Base-by-base conservation (phyloP, 2,888 invertebrate genomes). In the Platerodrilus igneus region DNA sequence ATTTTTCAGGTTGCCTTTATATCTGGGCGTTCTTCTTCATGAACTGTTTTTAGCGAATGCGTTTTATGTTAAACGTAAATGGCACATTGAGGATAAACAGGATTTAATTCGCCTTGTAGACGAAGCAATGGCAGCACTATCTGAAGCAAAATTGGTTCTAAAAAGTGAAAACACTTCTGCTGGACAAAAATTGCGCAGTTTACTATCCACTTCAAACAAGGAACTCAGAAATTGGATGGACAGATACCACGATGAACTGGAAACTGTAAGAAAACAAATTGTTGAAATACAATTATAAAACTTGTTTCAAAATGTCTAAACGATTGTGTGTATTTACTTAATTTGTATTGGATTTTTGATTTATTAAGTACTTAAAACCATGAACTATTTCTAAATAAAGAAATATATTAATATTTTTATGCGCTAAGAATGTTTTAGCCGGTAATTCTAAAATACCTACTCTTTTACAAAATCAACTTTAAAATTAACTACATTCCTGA, bases 11-110 rank as follows among this genome's bases (percentile, higher is more conserved):
- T 67, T 90, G 4, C 77, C 82, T 45, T 71, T 91, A 13, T 90
- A 90, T 57, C 76, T 79, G 1, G 81, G 83, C n/a, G 86, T 89
- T 2, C 73, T 88, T 30, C 73, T 84, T 11, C 81, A 83, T 46
- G 89, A 90, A 64, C 68, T 86, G 23, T 74, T 78, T 50, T 71
- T 73, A 17, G 77, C 77, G 1, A 64, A 77, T 28, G 56, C 76
- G 39, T 69, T 76, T 43, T 71, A 73, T 45, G 65, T 70, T 1
- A 73, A 72, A 50, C 60, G 68, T 8, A 58, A 57, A 44, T 65
- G 64, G 63, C 70, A 66, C 32, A 58, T 64, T 13, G 72, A 71
- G 18, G 61, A 59, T 9, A 51, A 60, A 31, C 68, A 71, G 25
- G 67, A 72, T 33, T 63, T 73, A 17, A 67, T 69, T 32, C 42